phyloP scores from a whole-genome alignment of 53 echinoderm and acorn worm genomes.

The Arbacia lixula region DNA sequence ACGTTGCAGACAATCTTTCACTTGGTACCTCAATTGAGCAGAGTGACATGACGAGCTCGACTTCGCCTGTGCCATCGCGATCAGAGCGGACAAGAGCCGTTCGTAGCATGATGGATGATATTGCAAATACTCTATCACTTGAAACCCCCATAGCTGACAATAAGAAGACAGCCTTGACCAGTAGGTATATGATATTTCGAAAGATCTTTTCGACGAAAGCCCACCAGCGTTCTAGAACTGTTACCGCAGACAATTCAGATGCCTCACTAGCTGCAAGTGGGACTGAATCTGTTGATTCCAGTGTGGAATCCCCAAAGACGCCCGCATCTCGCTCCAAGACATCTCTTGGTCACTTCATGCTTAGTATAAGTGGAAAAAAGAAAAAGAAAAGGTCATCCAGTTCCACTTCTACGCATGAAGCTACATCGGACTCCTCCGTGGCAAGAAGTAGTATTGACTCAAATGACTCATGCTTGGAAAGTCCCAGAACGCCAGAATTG shows the following conservation, averaged over 20 bases:
- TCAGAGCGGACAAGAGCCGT: conserved; percentile 13
- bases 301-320: no score
- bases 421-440: neutral
- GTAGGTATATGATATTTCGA: no score
- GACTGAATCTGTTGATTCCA: no score
- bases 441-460: neutral
- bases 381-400: neutral
- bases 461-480: neutral
- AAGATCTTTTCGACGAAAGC: no score
- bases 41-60: no score
- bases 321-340: no score
- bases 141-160: neutral
- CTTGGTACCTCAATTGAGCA: neutral
- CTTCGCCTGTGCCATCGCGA: conserved; percentile 21
- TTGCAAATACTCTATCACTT: conserved; percentile 1
- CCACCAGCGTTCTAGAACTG: no score
- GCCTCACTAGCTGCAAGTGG: no score
- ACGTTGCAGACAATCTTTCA: conserved; percentile 7
- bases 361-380: no score
- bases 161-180: no score
- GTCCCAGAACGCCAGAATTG: neutral
- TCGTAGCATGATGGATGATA: conserved; percentile 29
- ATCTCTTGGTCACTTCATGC: no score
- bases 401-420: neutral
- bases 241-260: no score